These are phyloP conservation scores for Molossus alvarezi DNA, from an alignment of 2,797 vertebrate species.

Conservation along the genomic window DNA sequence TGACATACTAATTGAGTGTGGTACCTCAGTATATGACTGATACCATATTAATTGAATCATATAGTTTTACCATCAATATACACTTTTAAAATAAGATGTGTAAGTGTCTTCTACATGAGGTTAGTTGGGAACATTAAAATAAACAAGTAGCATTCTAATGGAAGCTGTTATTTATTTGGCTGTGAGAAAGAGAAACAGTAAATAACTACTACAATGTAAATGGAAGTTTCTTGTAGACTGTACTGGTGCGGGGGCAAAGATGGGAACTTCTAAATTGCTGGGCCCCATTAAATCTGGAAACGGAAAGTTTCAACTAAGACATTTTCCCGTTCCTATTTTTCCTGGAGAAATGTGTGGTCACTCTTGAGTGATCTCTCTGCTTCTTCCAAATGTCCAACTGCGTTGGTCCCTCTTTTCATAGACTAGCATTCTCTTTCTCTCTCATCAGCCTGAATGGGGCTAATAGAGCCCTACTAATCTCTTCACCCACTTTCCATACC, in stretches of 20 bases:
- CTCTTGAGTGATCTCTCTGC: neutral
- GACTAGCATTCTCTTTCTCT: neutral
- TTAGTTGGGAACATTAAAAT: conserved; percentile 83
- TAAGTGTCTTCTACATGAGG: conserved; percentile 76
- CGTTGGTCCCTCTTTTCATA: neutral
- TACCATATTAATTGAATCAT: conserved; percentile 82
- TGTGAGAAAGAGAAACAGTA: neutral
- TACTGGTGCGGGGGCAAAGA: neutral
- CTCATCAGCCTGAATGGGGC: neutral
- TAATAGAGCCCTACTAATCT: neutral
- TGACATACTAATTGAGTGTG: conserved; percentile 68
- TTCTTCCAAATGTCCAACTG: neutral
- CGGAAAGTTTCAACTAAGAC: neutral
- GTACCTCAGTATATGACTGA: conserved; percentile 84
- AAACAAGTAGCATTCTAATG: conserved; percentile 62
- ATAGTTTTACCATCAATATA: conserved; percentile 82
- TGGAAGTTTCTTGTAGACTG: conserved; percentile 23
- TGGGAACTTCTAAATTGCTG: neutral
- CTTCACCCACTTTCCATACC: neutral
- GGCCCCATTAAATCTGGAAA: neutral
- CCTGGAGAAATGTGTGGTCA: neutral
- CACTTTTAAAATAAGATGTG: conserved; percentile 58
- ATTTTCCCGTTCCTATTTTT: neutral
- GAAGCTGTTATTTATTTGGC: conserved; percentile 47
- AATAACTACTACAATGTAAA: neutral